Evolutionary conservation across 2,113 vertebrate species (phyloP).

Genomic region (Nicator chloris): DNA sequence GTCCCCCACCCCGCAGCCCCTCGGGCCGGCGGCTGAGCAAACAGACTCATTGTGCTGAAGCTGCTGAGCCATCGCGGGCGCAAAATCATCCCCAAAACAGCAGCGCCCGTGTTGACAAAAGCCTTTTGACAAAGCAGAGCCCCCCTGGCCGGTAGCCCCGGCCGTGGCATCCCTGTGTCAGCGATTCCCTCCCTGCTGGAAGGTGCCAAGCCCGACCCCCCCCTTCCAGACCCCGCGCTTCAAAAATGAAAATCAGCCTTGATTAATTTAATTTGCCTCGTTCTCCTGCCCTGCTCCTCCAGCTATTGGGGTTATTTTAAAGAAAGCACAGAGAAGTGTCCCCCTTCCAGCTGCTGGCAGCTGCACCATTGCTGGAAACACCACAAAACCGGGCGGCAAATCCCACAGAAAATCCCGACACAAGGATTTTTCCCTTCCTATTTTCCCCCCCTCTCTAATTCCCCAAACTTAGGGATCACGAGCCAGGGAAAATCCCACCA

Average conservation of each 20-base stretch:
- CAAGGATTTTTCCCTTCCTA: rapidly evolving
- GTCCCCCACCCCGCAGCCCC: neutral
- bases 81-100: neutral
- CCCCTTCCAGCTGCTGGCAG: neutral
- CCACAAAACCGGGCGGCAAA: rapidly evolving
- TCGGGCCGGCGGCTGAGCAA: neutral
- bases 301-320: rapidly evolving
- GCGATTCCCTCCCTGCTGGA: neutral
- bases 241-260: rapidly evolving
- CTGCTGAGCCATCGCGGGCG: slow-evolving; percentile 47
- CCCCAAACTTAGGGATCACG: neutral
- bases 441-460: rapidly evolving
- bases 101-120: slow-evolving; percentile 5
- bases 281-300: neutral
- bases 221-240: neutral
- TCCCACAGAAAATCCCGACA: rapidly evolving
- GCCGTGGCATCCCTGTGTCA: neutral
- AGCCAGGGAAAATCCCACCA: rapidly evolving
- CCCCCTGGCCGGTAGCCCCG: neutral
- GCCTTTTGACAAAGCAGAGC: neutral
- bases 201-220: neutral
- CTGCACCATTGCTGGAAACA: rapidly evolving
- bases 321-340: rapidly evolving
- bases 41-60: slow-evolving; percentile 11
- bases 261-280: neutral